phyloP scores from a whole-genome alignment of 2,888 invertebrate species.

The Amphiduros pacificus region DNA sequence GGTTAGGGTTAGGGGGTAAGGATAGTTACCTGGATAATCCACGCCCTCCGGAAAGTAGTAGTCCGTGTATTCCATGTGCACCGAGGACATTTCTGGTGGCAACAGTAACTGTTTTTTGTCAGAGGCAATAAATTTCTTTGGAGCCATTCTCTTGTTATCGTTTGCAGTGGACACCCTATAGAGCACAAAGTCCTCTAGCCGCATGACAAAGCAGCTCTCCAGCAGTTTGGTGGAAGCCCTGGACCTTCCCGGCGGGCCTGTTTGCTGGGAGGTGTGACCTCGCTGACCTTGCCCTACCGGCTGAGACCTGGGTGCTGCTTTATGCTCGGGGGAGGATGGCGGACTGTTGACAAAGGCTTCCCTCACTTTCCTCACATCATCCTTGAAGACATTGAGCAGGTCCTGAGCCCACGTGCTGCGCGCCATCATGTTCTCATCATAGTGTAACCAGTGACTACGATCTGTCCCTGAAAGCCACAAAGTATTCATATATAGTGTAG shows the following conservation, averaged over 20 bases:
- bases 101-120: slow-evolving; percentile 74
- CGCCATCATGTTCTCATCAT: slow-evolving; percentile 72
- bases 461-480: slow-evolving; percentile 72
- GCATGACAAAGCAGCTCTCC: slow-evolving; percentile 86
- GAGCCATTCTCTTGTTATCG: slow-evolving; percentile 63
- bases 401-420: slow-evolving; percentile 79
- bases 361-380: slow-evolving; percentile 65
- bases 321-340: slow-evolving; percentile 34
- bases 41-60: slow-evolving; percentile 82
- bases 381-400: slow-evolving; percentile 77
- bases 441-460: slow-evolving; percentile 86
- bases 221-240: slow-evolving; percentile 66
- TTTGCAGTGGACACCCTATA: slow-evolving; percentile 71
- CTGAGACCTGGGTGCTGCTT: slow-evolving; percentile 21
- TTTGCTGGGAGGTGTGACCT: not conserved
- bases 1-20: not conserved
- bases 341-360: slow-evolving; percentile 15
- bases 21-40: slow-evolving; percentile 52
- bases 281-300: not conserved
- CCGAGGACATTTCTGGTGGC: slow-evolving; percentile 84
- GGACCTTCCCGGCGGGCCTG: not conserved
- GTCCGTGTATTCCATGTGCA: slow-evolving; percentile 95
- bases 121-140: slow-evolving; percentile 74
- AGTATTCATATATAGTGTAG: no score
- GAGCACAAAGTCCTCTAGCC: slow-evolving; percentile 88